Conservation (phyloP, 2,113 vertebrate genomes). For the Chauna torquata region DNA sequence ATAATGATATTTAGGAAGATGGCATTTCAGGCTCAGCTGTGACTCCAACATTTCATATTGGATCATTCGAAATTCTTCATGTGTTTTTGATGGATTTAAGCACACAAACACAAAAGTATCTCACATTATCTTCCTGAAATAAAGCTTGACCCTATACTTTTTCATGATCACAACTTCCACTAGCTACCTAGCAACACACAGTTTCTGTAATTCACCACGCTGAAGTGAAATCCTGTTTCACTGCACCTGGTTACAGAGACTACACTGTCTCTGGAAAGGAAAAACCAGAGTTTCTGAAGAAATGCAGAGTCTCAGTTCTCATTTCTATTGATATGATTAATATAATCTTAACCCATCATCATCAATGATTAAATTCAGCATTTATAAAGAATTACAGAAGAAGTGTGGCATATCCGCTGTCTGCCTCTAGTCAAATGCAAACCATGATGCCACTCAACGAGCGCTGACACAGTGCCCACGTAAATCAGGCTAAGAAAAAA, state of each 20-base stretch:
- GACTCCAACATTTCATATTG: slow-evolving; percentile 15
- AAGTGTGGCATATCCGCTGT: neutral
- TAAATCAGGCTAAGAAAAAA: neutral
- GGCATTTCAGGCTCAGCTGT: slow-evolving; percentile 53
- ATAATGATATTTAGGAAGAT: slow-evolving; percentile 31
- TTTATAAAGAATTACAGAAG: neutral
- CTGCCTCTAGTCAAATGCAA: neutral
- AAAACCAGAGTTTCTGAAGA: neutral
- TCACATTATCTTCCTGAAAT: neutral
- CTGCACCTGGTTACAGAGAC: neutral
- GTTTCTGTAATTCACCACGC: neutral
- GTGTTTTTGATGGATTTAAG: slow-evolving; percentile 42
- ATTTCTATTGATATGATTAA: neutral
- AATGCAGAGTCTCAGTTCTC: neutral
- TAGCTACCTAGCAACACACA: neutral
- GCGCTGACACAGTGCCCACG: neutral
- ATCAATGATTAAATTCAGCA: neutral
- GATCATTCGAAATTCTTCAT: slow-evolving; percentile 43
- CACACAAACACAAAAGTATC: neutral
- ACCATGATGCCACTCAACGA: neutral
- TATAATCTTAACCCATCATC: neutral
- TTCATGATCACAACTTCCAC: neutral
- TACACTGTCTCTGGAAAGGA: neutral
- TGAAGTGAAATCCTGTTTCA: neutral
- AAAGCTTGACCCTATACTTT: neutral